A percentile compares a stretch with the other conserved stretches of the same genome.
These are phyloP conservation scores for Trinectes maculatus DNA, from an alignment of 2,113 vertebrate species.

Conservation along the genomic window DNA sequence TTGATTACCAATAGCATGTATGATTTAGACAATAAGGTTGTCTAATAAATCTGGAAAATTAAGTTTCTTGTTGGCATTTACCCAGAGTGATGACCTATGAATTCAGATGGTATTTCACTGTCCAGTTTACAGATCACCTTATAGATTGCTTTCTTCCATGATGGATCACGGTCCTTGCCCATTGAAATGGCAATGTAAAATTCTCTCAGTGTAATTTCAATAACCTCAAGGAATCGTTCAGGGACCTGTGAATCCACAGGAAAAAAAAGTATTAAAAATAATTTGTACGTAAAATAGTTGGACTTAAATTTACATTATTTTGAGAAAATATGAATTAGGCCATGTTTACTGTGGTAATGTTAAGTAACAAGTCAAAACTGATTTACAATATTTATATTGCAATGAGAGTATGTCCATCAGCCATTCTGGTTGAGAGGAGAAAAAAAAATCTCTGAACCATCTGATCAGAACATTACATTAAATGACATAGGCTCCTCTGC, in stretches of 20 bases:
- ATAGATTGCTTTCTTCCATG: slow-evolving; percentile 97
- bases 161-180: slow-evolving; percentile 88
- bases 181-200: slow-evolving; percentile 88
- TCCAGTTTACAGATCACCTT: slow-evolving; percentile 96
- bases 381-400: no score
- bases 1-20: background rate
- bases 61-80: slow-evolving; percentile 11
- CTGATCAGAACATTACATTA: no score
- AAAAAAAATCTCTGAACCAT: no score
- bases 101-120: slow-evolving; percentile 85
- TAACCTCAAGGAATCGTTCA: slow-evolving; percentile 87
- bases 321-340: no score
- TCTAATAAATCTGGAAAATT: no score
- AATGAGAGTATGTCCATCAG: no score
- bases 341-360: no score
- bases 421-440: no score
- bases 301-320: no score
- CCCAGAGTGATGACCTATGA: slow-evolving; percentile 72
- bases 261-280: background rate
- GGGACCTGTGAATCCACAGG: slow-evolving; percentile 84
- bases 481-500: no score
- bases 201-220: slow-evolving; percentile 88
- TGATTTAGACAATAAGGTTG: background rate
- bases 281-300: no score
- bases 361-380: no score